Evolutionary conservation across 64 coral and sea anemone genomes (phyloP).

Genomic region (Pocillopora damicornis): DNA sequence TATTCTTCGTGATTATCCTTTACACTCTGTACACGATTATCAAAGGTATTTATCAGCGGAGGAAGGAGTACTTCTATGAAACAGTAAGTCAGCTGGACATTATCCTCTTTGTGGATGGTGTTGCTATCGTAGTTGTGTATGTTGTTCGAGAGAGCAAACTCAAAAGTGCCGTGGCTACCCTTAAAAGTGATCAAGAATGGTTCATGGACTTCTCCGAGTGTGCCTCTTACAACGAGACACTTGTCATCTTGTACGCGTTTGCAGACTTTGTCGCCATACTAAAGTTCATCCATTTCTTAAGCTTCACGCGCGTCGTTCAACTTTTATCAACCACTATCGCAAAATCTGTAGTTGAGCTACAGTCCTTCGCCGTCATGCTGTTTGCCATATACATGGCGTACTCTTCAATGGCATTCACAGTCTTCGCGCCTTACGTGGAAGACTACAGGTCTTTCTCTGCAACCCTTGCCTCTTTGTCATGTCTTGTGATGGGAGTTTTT

Average conservation of each 20-base stretch:
- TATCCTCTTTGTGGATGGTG: neutral
- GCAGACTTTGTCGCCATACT: conserved; percentile 1
- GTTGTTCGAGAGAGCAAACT: neutral
- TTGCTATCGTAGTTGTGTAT: conserved; percentile 16
- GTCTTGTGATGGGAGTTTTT: conserved; percentile 4
- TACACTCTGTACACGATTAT: conserved; percentile 4
- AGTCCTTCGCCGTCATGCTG: conserved; percentile 15
- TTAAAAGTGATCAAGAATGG: conserved; percentile 22
- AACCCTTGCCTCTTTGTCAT: neutral
- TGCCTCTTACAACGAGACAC: neutral
- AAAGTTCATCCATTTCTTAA: conserved; percentile 3
- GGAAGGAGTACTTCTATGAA: conserved; percentile 2
- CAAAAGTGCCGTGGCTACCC: neutral
- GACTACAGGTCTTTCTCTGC: conserved; percentile 7
- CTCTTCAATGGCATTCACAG: conserved; percentile 3
- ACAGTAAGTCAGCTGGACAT: neutral
- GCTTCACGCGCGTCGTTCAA: neutral
- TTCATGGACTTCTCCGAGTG: conserved; percentile 27
- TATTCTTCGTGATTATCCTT: conserved; percentile 6
- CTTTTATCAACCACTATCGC: conserved; percentile 12
- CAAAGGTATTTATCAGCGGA: conserved; percentile 1
- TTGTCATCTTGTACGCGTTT: neutral
- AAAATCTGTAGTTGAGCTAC: neutral
- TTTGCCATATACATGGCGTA: conserved; percentile 1
- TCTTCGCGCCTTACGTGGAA: conserved; percentile 6